Conservation (phyloP, 2,888 invertebrate species). For the Podabrus alpinus region DNA sequence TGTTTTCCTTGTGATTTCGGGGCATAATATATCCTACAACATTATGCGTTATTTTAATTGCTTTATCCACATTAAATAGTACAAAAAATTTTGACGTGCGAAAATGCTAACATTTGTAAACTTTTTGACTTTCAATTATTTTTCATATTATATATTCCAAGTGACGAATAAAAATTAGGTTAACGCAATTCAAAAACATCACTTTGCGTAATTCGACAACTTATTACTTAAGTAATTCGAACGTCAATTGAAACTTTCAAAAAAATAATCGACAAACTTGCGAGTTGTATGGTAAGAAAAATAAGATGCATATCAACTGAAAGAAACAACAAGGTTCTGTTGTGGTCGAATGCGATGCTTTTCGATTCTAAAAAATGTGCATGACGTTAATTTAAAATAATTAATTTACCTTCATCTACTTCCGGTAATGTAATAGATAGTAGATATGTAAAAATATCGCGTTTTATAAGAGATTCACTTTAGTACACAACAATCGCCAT, state of each 20-base stretch:
- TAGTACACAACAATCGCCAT: slow-evolving; percentile 49
- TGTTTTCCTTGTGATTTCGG: slow-evolving; percentile 75
- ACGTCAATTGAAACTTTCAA: not conserved
- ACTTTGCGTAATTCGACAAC: not conserved
- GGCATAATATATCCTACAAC: slow-evolving; percentile 57
- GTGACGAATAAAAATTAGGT: not conserved
- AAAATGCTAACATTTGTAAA: not conserved
- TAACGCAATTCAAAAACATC: not conserved
- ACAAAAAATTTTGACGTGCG: slow-evolving; percentile 34
- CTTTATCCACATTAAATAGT: not conserved
- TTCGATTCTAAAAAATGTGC: not conserved
- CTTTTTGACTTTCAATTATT: not conserved
- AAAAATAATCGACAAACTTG: not conserved
- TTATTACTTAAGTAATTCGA: not conserved
- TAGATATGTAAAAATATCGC: slow-evolving; percentile 50
- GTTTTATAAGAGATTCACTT: slow-evolving; percentile 40
- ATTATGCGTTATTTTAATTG: slow-evolving; percentile 7
- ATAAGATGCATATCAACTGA: not conserved
- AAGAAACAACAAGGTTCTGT: not conserved
- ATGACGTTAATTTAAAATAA: not conserved
- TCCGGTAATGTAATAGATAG: slow-evolving; percentile 47
- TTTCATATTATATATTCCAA: not conserved
- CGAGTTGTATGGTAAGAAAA: not conserved
- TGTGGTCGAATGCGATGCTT: not conserved
- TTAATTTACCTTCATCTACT: slow-evolving; percentile 54